These are phyloP conservation scores for Callorhinus ursinus DNA, from an alignment of 2,113 vertebrate genomes.

Conservation along the genomic window DNA sequence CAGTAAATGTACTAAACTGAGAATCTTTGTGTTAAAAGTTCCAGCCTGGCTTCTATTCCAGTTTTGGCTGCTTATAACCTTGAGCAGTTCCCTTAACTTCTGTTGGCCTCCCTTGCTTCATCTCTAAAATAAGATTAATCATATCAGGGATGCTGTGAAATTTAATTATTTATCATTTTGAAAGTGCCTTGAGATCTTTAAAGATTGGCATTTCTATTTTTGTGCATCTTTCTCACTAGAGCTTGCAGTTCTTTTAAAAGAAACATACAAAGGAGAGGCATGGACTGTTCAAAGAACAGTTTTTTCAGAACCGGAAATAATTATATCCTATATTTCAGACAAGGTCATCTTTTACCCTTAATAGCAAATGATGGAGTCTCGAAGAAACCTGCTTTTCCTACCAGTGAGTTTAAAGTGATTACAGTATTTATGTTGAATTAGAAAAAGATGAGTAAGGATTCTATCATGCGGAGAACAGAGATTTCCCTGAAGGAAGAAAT, in stretches of 20 bases:
- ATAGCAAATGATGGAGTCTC: constrained; percentile 53
- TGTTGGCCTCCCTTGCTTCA: not conserved
- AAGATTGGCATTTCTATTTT: constrained; percentile 69
- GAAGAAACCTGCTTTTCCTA: constrained; percentile 47
- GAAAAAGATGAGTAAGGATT: constrained; percentile 68
- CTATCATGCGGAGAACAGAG: not conserved
- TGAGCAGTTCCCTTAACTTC: constrained; percentile 16
- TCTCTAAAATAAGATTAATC: constrained; percentile 60
- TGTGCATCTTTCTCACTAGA: constrained; percentile 48
- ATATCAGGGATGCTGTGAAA: constrained; percentile 50
- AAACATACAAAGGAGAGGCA: constrained; percentile 31
- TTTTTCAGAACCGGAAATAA: constrained; percentile 59
- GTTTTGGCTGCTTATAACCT: constrained; percentile 17
- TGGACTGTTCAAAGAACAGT: constrained; percentile 44
- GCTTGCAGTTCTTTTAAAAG: constrained; percentile 51
- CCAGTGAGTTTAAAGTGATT: constrained; percentile 59
- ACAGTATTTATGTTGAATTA: constrained; percentile 55
- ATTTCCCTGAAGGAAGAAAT: constrained; percentile 47
- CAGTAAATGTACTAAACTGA: not conserved
- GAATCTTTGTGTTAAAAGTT: not conserved
- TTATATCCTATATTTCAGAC: constrained; percentile 54
- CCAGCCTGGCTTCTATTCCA: not conserved
- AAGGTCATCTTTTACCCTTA: constrained; percentile 65
- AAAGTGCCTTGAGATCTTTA: constrained; percentile 55
- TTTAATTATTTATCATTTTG: constrained; percentile 70